Evolutionary conservation across 2,113 vertebrate species (phyloP), one percentile per base, ranked within the genome.

Genomic region (Psittacula cyanocephala): DNA sequence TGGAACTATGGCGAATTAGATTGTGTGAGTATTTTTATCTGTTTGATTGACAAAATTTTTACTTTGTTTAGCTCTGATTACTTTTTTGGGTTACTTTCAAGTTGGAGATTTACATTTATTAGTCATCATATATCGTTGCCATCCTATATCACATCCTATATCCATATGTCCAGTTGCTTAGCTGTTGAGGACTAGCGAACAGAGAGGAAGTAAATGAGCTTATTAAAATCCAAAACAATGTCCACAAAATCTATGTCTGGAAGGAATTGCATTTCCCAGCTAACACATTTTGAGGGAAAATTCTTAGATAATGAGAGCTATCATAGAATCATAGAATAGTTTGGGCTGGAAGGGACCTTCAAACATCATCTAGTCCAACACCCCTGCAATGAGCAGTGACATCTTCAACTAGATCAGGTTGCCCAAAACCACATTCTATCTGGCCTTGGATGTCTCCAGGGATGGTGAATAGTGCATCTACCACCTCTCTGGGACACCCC

Each of bases 21-120:
- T 86, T 93, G 44, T 91, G 29, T 72, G 83, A 77, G 35, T 68
- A 44, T 84, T 95, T 89, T 87, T 75, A 74, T 85, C 78, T 57
- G 28, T 80, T 91, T 95, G 91, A 96, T 35, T 95, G 95, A 93
- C 82, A 86, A 84, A 72, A 22, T 80, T 75, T 94, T 96, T 88
- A 64, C 23, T 93, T 96, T 89, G 29, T 96, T 94, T 88, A 59
- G 37, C 19, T 93, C 87, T 91, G 83, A 95, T 91, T 96, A 93
- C 75, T 71, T 86, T 92, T 86, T 70, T 5, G 63, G 68, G 67
- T 93, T 86, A 67, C 87, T 91, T 95, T 95, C 68, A 75, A 83
- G 33, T 60, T 78, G 90, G 37, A 74, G 64, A 83, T 89, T 94
- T 91, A 47, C 52, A 76, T 82, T 88, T 80, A 37, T 59, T 59